phyloP scores from a whole-genome alignment of 1,140 invertebrate genomes.

The Tetramorium parvispinum region DNA sequence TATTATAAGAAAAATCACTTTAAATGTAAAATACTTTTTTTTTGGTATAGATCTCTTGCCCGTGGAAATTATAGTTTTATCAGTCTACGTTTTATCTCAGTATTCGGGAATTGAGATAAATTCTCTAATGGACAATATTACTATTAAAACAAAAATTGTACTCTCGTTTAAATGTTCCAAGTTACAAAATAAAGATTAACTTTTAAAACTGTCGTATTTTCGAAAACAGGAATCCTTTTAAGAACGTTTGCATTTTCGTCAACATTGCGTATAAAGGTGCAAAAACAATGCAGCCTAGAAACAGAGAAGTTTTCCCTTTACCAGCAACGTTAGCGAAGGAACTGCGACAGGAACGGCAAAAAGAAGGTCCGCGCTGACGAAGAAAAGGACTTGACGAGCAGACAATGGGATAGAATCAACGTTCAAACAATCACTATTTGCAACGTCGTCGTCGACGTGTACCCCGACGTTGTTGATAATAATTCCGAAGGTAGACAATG shows the following conservation, averaged over 20 bases:
- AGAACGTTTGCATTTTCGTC: background rate
- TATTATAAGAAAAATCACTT: no score
- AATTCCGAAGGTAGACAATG: slow-evolving; percentile 75
- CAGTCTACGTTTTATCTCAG: background rate
- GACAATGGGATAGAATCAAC: slow-evolving; percentile 78
- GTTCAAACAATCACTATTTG: slow-evolving; percentile 77
- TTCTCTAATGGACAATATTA: background rate
- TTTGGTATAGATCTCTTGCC: no score
- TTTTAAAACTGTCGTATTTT: background rate
- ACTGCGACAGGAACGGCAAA: background rate
- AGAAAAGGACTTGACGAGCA: slow-evolving; percentile 64
- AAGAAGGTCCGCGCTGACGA: slow-evolving; percentile 15
- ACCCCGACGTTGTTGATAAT: slow-evolving; percentile 75
- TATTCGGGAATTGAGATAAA: background rate
- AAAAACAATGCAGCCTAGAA: slow-evolving; percentile 1
- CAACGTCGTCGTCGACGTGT: slow-evolving; percentile 62
- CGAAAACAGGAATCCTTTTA: background rate
- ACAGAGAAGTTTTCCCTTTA: background rate
- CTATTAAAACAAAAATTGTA: background rate
- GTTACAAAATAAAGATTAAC: background rate
- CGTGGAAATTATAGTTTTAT: slow-evolving; percentile 3
- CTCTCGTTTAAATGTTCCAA: background rate
- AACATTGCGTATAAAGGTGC: background rate
- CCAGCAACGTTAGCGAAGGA: slow-evolving; percentile 9
- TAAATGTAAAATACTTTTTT: no score